phyloP scores from a whole-genome alignment of 2,888 invertebrate genomes.

The Drosophila aldrichi region DNA sequence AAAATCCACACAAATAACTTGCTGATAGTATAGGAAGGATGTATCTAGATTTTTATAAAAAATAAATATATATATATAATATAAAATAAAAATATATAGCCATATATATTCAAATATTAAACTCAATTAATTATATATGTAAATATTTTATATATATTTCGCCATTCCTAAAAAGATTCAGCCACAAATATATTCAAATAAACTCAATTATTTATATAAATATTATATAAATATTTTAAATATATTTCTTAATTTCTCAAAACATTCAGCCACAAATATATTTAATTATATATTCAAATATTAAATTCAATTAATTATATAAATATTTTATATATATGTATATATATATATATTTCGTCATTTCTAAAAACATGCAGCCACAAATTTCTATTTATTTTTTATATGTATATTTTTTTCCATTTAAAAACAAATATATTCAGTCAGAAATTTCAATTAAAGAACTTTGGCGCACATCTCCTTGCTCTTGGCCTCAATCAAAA shows the following conservation, averaged over 20 bases:
- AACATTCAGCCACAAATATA: too few relatives aligned
- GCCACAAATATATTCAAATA: too few relatives aligned
- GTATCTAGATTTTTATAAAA: too few relatives aligned
- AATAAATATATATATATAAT: too few relatives aligned
- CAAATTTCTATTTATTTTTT: background rate
- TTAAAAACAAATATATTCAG: background rate
- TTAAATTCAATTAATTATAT: too few relatives aligned
- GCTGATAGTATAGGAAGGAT: background rate
- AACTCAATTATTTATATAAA: too few relatives aligned
- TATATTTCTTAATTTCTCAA: too few relatives aligned
- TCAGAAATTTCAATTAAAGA: conserved; percentile 7
- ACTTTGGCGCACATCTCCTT: background rate
- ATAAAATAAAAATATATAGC: too few relatives aligned
- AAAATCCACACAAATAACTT: background rate
- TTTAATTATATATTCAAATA: too few relatives aligned
- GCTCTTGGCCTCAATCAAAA: conserved; percentile 2
- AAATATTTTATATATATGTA: background rate
- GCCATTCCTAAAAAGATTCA: background rate
- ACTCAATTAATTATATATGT: background rate
- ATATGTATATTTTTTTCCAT: background rate
- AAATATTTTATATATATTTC: background rate
- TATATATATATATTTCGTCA: too few relatives aligned
- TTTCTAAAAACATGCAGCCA: background rate
- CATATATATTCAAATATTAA: too few relatives aligned
- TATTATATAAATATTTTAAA: too few relatives aligned